Evolutionary conservation across 2,888 invertebrate species (phyloP).

Genomic region (Cotesia congregata): DNA sequence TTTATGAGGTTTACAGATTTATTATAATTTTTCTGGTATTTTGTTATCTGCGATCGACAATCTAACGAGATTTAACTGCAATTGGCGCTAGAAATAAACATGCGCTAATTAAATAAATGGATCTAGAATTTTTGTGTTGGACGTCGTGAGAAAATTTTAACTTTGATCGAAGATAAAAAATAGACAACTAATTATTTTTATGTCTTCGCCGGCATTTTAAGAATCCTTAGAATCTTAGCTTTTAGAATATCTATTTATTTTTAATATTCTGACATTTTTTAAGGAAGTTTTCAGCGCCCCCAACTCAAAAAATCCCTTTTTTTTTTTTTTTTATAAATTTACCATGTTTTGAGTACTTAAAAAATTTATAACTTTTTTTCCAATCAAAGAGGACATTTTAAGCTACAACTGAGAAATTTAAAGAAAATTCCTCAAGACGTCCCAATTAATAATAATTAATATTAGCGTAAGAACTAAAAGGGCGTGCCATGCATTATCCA

Average conservation of each 20-base stretch:
- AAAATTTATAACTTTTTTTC: background rate
- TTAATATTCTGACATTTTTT: too few species aligned
- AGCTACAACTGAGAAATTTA: background rate
- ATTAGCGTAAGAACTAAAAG: background rate
- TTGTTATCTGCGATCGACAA: background rate
- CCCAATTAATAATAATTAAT: background rate
- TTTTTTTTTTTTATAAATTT: background rate
- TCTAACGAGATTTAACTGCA: conserved; percentile 71
- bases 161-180: too few species aligned
- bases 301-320: too few species aligned
- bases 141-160: background rate
- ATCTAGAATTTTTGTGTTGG: conserved; percentile 15
- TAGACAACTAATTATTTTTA: too few species aligned
- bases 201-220: too few species aligned
- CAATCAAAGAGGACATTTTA: background rate
- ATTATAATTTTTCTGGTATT: background rate
- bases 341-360: background rate
- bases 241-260: too few species aligned
- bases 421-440: background rate
- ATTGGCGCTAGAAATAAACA: conserved; percentile 35
- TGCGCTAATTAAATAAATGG: background rate
- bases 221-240: too few species aligned
- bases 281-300: too few species aligned
- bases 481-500: background rate
- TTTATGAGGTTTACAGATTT: conserved; percentile 67